Conservation (phyloP, 2,888 invertebrate genomes). For the Drosophila flavopinicola region DNA sequence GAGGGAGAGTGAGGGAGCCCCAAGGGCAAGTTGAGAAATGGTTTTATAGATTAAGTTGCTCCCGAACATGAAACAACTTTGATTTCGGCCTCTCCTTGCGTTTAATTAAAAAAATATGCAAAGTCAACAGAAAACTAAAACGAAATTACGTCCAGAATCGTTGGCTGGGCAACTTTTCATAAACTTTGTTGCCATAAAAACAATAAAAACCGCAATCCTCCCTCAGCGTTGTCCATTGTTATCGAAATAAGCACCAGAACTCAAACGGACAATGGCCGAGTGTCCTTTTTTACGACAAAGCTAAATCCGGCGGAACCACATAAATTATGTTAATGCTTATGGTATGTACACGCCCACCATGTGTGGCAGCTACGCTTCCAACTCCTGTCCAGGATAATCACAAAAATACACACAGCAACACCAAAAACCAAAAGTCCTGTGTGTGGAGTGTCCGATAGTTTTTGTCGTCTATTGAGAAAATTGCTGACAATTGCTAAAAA, state of each 20-base stretch:
- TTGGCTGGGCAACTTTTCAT: slow-evolving; percentile 64
- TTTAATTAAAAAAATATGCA: slow-evolving; percentile 82
- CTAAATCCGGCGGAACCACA: slow-evolving; percentile 83
- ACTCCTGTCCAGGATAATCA: slow-evolving; percentile 66
- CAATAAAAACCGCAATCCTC: slow-evolving; percentile 81
- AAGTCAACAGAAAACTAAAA: slow-evolving; percentile 80
- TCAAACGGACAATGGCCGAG: slow-evolving; percentile 73
- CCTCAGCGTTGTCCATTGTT: slow-evolving; percentile 62
- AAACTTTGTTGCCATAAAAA: slow-evolving; percentile 80
- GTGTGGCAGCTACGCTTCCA: slow-evolving; percentile 29
- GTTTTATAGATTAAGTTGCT: slow-evolving; percentile 72
- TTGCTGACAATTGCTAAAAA: slow-evolving; percentile 83
- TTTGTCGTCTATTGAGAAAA: slow-evolving; percentile 70
- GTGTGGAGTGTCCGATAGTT: slow-evolving; percentile 62
- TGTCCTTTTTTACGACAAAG: slow-evolving; percentile 80
- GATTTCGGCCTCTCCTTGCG: slow-evolving; percentile 61
- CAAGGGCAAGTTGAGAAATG: slow-evolving; percentile 67
- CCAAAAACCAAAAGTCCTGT: slow-evolving; percentile 25
- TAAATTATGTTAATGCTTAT: slow-evolving; percentile 83
- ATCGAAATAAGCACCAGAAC: slow-evolving; percentile 69
- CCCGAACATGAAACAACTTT: slow-evolving; percentile 34
- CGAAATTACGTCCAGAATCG: slow-evolving; percentile 52
- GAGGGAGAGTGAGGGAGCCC: no score
- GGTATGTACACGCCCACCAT: slow-evolving; percentile 81
- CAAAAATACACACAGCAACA: slow-evolving; percentile 74